Conservation (phyloP, 2,113 vertebrate genomes). For the Sminthopsis crassicaudata region DNA sequence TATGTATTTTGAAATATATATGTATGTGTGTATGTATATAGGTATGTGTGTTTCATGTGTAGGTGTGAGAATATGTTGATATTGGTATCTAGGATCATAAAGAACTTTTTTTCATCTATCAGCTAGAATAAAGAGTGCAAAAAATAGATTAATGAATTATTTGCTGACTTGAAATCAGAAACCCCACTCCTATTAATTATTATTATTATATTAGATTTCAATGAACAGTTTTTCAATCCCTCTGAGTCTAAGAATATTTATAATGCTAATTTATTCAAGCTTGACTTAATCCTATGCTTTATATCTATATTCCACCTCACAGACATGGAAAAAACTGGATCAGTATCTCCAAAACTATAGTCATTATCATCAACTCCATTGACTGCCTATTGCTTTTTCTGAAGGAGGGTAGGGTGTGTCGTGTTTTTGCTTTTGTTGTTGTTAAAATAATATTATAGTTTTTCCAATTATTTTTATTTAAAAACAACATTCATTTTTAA, state of each 20-base stretch:
- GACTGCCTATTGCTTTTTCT: no score
- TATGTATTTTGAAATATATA: background rate
- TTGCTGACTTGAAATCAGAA: background rate
- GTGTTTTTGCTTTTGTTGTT: no score
- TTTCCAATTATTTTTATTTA: no score
- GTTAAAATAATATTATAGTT: no score
- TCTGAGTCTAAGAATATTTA: background rate
- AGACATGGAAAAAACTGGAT: no score
- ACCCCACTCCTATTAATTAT: background rate
- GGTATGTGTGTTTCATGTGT: background rate
- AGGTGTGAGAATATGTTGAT: background rate
- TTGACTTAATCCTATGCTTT: no score
- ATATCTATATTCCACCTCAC: no score
- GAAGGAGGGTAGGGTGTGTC: no score
- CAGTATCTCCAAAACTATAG: no score
- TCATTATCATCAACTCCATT: no score
- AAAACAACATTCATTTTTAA: no score
- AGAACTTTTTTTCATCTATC: background rate
- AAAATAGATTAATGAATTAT: background rate
- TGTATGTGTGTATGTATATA: background rate
- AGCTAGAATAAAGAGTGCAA: background rate
- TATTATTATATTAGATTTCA: background rate
- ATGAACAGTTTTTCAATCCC: background rate
- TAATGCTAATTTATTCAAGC: background rate
- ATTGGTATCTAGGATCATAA: background rate